A percentile compares a stretch with the other conserved stretches of the same genome.
Evolutionary conservation across 2,113 vertebrate genomes (phyloP).

Genomic region (Trochalopteron elliotii): DNA sequence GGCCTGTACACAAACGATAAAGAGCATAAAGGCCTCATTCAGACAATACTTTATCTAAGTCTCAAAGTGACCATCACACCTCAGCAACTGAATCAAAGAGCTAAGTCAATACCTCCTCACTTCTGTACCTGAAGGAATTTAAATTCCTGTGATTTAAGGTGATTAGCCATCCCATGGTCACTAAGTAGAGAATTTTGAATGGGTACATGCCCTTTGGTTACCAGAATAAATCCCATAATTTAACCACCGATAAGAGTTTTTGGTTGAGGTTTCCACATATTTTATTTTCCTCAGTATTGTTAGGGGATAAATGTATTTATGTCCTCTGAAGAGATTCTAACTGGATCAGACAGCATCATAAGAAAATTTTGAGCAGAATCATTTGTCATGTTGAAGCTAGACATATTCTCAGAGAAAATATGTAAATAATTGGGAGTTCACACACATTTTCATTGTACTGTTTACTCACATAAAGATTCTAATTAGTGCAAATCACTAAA

Average conservation of each 20-base stretch:
- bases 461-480: background rate
- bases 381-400: background rate
- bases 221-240: background rate
- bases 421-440: background rate
- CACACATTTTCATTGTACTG: background rate
- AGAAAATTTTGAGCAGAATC: background rate
- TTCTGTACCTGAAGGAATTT: background rate
- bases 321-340: background rate
- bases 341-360: background rate
- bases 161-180: background rate
- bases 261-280: background rate
- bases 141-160: background rate
- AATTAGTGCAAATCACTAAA: background rate
- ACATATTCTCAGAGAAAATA: background rate
- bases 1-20: background rate
- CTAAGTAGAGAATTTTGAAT: background rate
- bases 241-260: background rate
- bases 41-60: background rate
- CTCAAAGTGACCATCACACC: background rate
- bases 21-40: background rate
- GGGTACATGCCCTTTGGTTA: background rate
- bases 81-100: background rate
- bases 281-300: background rate
- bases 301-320: background rate
- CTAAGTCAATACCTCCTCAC: background rate